phyloP scores from a whole-genome alignment of 2,113 vertebrate species.

The Strix uralensis region DNA sequence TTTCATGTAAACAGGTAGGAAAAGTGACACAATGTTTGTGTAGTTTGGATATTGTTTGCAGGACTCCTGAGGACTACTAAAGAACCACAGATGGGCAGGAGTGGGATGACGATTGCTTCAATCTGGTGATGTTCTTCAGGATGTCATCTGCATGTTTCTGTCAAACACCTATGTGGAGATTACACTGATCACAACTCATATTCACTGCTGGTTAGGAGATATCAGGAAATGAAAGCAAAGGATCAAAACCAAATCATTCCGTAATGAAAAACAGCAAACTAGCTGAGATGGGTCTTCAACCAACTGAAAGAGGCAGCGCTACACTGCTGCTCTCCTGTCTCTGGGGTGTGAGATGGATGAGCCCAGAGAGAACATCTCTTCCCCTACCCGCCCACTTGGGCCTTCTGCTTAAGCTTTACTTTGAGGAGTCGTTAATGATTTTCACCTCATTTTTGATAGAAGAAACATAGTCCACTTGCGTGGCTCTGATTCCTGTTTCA shows the following conservation, averaged over 20 bases:
- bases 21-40: background rate
- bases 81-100: background rate
- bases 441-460: background rate
- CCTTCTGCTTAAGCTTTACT: background rate
- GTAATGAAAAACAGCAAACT: background rate
- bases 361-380: background rate
- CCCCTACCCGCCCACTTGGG: background rate
- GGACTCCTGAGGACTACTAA: background rate
- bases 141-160: background rate
- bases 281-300: background rate
- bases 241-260: background rate
- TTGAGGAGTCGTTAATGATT: background rate
- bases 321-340: accelerated
- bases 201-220: background rate
- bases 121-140: background rate
- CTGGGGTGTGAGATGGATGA: background rate
- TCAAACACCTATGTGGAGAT: background rate
- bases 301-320: background rate
- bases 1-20: constrained; percentile 27
- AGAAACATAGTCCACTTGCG: background rate
- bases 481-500: background rate
- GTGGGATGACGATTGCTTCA: background rate
- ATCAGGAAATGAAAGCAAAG: background rate
- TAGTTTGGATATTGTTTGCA: background rate
- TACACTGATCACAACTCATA: background rate